Conservation (phyloP, 2,797 vertebrate genomes). For the Hipposideros larvatus region DNA sequence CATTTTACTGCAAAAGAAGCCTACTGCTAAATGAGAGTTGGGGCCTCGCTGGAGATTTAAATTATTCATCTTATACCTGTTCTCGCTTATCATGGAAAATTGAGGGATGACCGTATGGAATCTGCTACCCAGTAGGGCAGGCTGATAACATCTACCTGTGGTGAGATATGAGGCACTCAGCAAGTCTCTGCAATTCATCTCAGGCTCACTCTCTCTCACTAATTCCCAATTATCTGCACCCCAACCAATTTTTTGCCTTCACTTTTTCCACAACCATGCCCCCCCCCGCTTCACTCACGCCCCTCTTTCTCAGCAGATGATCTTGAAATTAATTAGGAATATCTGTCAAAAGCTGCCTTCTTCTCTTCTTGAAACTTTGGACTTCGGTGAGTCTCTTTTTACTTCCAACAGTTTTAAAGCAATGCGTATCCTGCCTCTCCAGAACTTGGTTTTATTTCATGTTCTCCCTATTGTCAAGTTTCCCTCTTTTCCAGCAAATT, state of each 20-base stretch:
- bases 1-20: neutral
- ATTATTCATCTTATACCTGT: constrained; percentile 44
- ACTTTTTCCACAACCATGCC: neutral
- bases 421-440: neutral
- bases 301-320: neutral
- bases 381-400: neutral
- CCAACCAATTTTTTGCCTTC: neutral
- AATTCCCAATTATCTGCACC: neutral
- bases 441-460: neutral
- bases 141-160: neutral
- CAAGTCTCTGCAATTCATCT: neutral
- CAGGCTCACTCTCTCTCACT: neutral
- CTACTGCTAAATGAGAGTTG: constrained; percentile 10
- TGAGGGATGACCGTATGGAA: neutral
- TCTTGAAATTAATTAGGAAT: neutral
- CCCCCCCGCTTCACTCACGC: neutral
- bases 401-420: neutral
- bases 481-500: neutral
- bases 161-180: neutral
- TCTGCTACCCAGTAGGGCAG: neutral
- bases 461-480: neutral
- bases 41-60: neutral
- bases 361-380: neutral
- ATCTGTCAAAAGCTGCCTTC: neutral
- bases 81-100: constrained; percentile 22